Percentiles rank a stretch among this genome's conserved stretches.
Conservation (phyloP, 1,140 invertebrate genomes). For the Chrysomallon squamiferum region DNA sequence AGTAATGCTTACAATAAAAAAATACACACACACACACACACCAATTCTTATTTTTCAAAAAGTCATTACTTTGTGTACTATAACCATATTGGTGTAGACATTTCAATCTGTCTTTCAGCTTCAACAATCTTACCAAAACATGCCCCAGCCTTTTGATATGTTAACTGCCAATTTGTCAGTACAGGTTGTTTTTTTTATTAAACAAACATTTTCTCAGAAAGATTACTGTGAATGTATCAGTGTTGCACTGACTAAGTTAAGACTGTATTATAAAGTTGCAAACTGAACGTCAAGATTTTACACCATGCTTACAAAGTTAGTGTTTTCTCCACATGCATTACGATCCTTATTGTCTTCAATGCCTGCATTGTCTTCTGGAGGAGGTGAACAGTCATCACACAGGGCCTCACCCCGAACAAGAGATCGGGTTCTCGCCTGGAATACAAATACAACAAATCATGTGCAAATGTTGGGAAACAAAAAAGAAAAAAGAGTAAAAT, state of each 20-base stretch:
- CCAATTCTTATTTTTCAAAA: background rate
- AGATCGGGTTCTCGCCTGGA: background rate
- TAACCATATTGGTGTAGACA: no score
- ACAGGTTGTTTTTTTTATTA: no score
- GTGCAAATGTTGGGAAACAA: background rate
- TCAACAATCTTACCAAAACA: no score
- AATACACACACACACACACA: background rate
- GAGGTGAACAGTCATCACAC: background rate
- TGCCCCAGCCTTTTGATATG: no score
- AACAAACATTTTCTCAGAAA: no score
- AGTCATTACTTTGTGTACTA: background rate
- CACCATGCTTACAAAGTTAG: background rate
- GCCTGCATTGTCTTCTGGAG: background rate
- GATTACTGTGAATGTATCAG: no score
- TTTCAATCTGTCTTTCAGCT: no score
- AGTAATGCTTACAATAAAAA: background rate
- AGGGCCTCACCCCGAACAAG: background rate
- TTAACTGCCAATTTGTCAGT: no score
- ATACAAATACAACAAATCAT: background rate
- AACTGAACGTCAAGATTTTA: background rate
- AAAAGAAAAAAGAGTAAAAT: background rate
- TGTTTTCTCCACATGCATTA: background rate
- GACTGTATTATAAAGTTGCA: background rate
- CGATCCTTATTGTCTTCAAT: background rate
- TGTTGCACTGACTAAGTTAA: no score